Evolutionary conservation across 2,113 vertebrate genomes (phyloP), one percentile per base, ranked within the genome.

Genomic region (Entomyzon cyanotis): DNA sequence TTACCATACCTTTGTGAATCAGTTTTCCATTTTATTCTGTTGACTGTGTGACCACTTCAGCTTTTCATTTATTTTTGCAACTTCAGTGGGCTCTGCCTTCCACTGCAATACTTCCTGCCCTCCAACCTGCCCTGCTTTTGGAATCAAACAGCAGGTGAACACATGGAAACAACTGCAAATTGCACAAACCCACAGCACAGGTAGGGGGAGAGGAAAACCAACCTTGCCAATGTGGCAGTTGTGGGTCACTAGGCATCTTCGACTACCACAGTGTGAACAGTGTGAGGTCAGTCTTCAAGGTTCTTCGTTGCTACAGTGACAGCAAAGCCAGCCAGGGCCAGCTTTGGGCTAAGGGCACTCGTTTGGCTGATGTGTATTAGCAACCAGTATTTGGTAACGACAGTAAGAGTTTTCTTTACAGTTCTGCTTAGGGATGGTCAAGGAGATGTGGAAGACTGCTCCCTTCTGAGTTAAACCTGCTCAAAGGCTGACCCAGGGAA

Each of bases 321-420:
- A 93, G 92, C 60, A 18, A 24, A 95, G 94, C 96, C 91, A 91
- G 87, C 80, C 59, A 30, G 1, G 37, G 84, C 89, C 58, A 15
- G 89, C 93, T 95, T 49, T 6, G 14, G 94, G 95, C 91, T 94
- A 94, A 92, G 93, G 95, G 94, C 94, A 94, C 89, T 95, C 80
- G 7, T 94, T 79, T 94, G 87, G 91, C 81, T 92, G 91, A 94
- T 69, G 80, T 67, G 68, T 84, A 67, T 87, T 95, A 95, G 76
- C 56, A 47, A 87, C 74, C 87, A 52, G 59, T 68, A 91, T 94
- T 94, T 96, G 96, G 94, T 95, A 95, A 87, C 9, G 41, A 95
- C 49, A 52, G 63, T 37, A 68, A 88, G 67, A 87, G 82, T 74
- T 52, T 87, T 59, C 39, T 39, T 39, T 12, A 39, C 10, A 39